phyloP scores from a whole-genome alignment of 2,888 invertebrate species.

The Coelinius sp. region DNA sequence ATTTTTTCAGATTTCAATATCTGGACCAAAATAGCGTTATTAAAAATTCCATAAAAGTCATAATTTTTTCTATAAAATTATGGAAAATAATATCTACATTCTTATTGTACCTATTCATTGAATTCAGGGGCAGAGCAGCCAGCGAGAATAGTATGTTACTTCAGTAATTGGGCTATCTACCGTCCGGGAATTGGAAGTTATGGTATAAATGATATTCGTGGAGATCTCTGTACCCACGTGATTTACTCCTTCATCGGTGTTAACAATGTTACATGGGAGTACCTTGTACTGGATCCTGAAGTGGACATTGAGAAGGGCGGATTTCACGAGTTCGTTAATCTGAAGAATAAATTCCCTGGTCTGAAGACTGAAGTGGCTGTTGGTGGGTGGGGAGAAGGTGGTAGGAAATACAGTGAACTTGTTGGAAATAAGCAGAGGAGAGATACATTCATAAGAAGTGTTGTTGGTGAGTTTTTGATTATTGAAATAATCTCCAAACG shows the following conservation, averaged over 20 bases:
- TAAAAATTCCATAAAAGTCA: too few species aligned
- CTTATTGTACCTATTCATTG: background rate
- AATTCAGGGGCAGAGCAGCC: conserved; percentile 47
- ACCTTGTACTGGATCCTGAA: conserved; percentile 86
- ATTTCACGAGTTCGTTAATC: conserved; percentile 83
- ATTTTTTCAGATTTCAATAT: too few species aligned
- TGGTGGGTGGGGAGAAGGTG: conserved; percentile 94
- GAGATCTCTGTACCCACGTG: conserved; percentile 86
- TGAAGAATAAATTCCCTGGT: conserved; percentile 79
- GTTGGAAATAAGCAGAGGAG: conserved; percentile 80
- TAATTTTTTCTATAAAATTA: too few species aligned
- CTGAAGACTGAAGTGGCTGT: conserved; percentile 86
- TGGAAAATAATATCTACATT: background rate
- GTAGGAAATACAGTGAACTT: conserved; percentile 88
- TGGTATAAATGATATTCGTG: conserved; percentile 87
- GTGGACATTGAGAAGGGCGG: conserved; percentile 83
- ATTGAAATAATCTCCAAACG: background rate
- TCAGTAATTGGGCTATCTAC: conserved; percentile 89
- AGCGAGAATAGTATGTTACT: conserved; percentile 75
- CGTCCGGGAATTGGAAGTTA: conserved; percentile 87
- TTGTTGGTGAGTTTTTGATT: conserved; percentile 75
- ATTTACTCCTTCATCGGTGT: conserved; percentile 93
- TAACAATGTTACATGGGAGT: conserved; percentile 82
- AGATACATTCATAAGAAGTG: conserved; percentile 81
- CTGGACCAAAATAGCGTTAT: too few species aligned